Conservation (phyloP, 1,140 invertebrate genomes). For the Pristionchus pacificus region DNA sequence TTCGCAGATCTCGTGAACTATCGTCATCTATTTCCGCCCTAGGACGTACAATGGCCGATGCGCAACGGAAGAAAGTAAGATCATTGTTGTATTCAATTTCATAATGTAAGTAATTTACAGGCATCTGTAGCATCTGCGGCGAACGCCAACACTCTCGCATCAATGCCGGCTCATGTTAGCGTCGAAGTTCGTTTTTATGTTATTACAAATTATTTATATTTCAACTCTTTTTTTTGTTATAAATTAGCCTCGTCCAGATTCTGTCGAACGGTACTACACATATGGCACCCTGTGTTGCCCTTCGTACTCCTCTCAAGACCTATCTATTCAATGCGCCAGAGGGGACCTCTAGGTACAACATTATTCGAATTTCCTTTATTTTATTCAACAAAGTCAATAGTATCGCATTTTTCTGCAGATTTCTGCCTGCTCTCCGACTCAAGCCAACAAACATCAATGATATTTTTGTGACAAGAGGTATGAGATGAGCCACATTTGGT, state of each 20-base stretch:
- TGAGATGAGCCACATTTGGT: no score
- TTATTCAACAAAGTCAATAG: not conserved
- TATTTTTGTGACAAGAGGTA: conserved; percentile 49
- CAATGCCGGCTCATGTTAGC: not conserved
- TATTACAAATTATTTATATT: not conserved
- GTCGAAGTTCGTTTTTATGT: not conserved
- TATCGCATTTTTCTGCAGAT: conserved; percentile 10
- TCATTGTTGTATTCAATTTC: no score
- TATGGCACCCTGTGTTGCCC: conserved; percentile 39
- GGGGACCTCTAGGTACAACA: conserved; percentile 18
- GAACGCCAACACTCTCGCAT: not conserved
- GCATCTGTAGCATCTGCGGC: no score
- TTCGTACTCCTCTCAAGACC: conserved; percentile 38
- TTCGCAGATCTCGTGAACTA: not conserved
- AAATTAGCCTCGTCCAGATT: conserved; percentile 31
- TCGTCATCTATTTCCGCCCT: not conserved
- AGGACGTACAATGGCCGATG: not conserved
- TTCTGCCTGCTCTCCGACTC: conserved; percentile 37
- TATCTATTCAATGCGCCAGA: conserved; percentile 55
- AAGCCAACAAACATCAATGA: conserved; percentile 33
- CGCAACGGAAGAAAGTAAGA: not conserved
- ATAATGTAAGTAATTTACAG: no score
- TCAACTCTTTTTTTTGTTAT: not conserved
- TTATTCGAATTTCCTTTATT: not conserved
- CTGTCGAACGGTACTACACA: conserved; percentile 50